Percentiles rank a stretch among this genome's conserved stretches.
These are phyloP conservation scores for Anarhynchus alexandrinus DNA, from an alignment of 2,113 vertebrate species.

Conservation along the genomic window DNA sequence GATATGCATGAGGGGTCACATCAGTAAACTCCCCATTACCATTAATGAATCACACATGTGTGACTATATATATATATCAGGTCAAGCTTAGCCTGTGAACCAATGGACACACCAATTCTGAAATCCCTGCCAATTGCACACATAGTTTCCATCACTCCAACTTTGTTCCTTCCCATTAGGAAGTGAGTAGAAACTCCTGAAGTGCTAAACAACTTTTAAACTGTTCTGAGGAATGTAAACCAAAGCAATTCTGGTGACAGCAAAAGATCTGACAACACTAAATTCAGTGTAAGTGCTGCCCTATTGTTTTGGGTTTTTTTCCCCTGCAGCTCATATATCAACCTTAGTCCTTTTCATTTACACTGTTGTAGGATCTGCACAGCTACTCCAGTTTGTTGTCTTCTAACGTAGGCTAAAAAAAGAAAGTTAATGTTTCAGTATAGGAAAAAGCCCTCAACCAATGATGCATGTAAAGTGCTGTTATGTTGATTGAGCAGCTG, in stretches of 20 bases:
- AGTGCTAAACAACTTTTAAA: background rate
- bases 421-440: background rate
- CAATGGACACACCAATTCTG: background rate
- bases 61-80: background rate
- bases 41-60: constrained; percentile 6
- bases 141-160: background rate
- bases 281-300: background rate
- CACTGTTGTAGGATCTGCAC: background rate
- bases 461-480: constrained; percentile 13
- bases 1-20: constrained; percentile 6
- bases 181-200: background rate
- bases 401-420: background rate
- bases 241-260: background rate
- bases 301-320: background rate
- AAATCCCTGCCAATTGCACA: background rate
- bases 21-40: background rate
- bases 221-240: background rate
- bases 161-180: background rate
- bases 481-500: constrained; percentile 33
- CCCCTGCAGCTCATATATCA: background rate
- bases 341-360: background rate
- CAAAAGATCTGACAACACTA: background rate
- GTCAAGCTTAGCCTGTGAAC: background rate
- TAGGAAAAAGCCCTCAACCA: background rate
- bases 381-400: background rate